Base-by-base conservation (phyloP, 2,113 vertebrate species). In the Regulus satrapa region DNA sequence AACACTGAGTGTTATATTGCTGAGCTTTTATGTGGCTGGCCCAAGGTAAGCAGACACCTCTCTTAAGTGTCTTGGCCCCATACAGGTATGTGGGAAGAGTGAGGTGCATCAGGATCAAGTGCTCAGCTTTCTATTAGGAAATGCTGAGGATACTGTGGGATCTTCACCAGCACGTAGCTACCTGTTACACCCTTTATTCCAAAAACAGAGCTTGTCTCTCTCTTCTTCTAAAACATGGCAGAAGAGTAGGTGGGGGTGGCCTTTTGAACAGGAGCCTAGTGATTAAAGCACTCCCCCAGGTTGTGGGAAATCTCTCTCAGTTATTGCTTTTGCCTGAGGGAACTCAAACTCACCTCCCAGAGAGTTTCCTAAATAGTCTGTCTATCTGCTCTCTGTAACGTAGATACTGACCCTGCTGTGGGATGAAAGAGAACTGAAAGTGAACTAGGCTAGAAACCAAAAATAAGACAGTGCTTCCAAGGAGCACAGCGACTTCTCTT, bases 21-120 rank as follows among this genome's bases (percentile, higher is more conserved):
- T 0, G 79, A 95, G 91, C 96, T 97, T 97, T 97, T 40, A 97
- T 97, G 96, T 96, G 95, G 95, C 92, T 94, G 88, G 85, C 88
- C 88, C 83, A 94, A 69, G 95, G 95, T 93, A 92, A 97, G 92
- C 88, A 95, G 94, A 88, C 94, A 96, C 75, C 81, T 95, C 91
- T 96, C 73, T 46, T 88, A 81, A 89, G 81, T 91, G 89, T 52
- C 85, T 89, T 82, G 92, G 94, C 95, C 94, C 92, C 56, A 40
- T 51, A 54, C 51, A 79, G 43, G 75, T 82, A 79, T 93, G 96
- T 95, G 94, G 81, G 94, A 95, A 95, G 95, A 96, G 74, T 0
- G 4, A 88, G 66, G 78, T 63, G 52, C 85, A 79, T 68, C 49
- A 36, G 88, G 82, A 95, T 85, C 72, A 45, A 67, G 93, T 73